Conservation (phyloP, 2,797 vertebrate genomes). For the Acropternis orthonyx region DNA sequence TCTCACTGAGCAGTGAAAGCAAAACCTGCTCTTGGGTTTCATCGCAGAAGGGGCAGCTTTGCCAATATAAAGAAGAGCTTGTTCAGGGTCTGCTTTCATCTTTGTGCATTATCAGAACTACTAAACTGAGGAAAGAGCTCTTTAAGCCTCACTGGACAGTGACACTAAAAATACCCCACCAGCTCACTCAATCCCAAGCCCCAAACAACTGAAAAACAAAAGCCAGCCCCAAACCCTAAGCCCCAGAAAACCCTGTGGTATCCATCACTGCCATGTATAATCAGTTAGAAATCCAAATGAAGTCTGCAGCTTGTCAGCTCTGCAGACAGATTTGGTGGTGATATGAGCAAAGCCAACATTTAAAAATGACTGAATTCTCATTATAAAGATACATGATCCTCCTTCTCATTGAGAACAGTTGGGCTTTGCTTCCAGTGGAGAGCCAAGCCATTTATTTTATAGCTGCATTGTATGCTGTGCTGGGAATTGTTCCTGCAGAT, state of each 20-base stretch:
- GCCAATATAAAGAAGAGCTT: slow-evolving; percentile 50
- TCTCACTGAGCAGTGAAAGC: slow-evolving; percentile 31
- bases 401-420: slow-evolving; percentile 49
- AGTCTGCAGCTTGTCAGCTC: slow-evolving; percentile 68
- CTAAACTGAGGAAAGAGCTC: slow-evolving; percentile 49
- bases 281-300: slow-evolving; percentile 63
- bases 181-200: not conserved
- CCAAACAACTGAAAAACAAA: slow-evolving; percentile 54
- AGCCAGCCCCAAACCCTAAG: slow-evolving; percentile 52
- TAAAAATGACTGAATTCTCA: slow-evolving; percentile 69
- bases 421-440: slow-evolving; percentile 64
- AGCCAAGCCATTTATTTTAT: slow-evolving; percentile 65
- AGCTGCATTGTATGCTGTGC: slow-evolving; percentile 17
- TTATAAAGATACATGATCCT: slow-evolving; percentile 74
- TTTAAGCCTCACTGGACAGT: slow-evolving; percentile 47
- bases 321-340: slow-evolving; percentile 68
- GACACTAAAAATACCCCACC: slow-evolving; percentile 57
- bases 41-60: not conserved
- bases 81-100: slow-evolving; percentile 54
- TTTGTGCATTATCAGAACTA: slow-evolving; percentile 38
- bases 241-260: slow-evolving; percentile 43
- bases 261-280: slow-evolving; percentile 71
- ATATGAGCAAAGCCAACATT: slow-evolving; percentile 54
- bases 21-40: slow-evolving; percentile 10
- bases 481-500: slow-evolving; percentile 46